These are phyloP conservation scores for Cataglyphis altisquamis DNA, from an alignment of 2,888 invertebrate genomes.

Conservation along the genomic window DNA sequence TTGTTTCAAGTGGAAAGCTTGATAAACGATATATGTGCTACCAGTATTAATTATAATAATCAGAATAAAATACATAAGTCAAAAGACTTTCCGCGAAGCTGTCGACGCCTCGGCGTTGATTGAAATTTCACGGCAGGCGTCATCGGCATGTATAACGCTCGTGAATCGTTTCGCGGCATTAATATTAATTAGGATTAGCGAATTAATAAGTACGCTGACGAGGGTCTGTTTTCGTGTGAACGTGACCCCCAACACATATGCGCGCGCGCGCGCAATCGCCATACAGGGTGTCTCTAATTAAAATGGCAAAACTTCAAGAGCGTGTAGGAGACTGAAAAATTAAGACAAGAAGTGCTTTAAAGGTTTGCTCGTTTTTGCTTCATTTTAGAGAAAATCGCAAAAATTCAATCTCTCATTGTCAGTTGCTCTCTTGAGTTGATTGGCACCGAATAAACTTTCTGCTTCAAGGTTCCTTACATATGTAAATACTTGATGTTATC, in stretches of 20 bases:
- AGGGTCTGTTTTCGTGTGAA: slow-evolving; percentile 82
- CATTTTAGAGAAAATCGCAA: too few relatives aligned
- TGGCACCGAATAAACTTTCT: slow-evolving; percentile 3
- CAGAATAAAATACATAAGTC: not conserved
- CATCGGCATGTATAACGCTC: slow-evolving; percentile 3
- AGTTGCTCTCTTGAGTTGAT: too few relatives aligned
- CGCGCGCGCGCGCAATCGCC: slow-evolving; percentile 15
- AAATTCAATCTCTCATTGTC: too few relatives aligned
- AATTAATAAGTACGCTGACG: slow-evolving; percentile 75
- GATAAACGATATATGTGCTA: not conserved
- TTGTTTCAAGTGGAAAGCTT: not conserved
- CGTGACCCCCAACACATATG: slow-evolving; percentile 79
- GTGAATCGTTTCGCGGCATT: slow-evolving; percentile 67
- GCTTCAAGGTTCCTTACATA: not conserved
- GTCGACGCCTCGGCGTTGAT: not conserved
- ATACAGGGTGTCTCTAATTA: not conserved
- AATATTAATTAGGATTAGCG: slow-evolving; percentile 83
- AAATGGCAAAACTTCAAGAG: too few relatives aligned
- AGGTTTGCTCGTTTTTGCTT: too few relatives aligned
- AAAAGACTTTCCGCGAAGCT: not conserved
- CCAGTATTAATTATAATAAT: slow-evolving; percentile 26
- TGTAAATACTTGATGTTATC: not conserved
- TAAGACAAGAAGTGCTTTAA: too few relatives aligned
- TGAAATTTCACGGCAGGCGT: slow-evolving; percentile 26
- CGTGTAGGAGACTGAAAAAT: too few relatives aligned